Base-by-base conservation (phyloP, 2,113 vertebrate genomes). In the Hiodon tergisus region DNA sequence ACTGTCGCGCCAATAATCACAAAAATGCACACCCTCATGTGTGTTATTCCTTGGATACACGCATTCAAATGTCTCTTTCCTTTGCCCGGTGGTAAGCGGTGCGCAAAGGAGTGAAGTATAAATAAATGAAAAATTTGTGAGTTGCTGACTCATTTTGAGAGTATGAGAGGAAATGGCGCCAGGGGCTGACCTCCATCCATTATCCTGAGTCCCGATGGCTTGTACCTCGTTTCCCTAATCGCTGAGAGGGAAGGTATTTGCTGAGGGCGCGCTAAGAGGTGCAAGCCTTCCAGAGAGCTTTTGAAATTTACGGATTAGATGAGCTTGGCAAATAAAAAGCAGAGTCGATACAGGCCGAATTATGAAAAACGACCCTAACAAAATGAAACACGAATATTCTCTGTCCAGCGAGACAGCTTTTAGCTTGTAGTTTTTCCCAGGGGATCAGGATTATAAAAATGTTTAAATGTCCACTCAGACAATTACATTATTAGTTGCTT, bases 91-190 rank as follows among this genome's bases (percentile, higher is more conserved):
- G 31, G 31, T 31, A 31, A 31, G 31, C 31, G 31, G 31, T 31
- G 31, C 31, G 31, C 31, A 31, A 31, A 31, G 4, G 58, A 8
- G 4, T 14, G 3, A 59, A 14, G 58, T 9, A 59, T 59, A 59
- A 59, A 59, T 59, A 46, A 50, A 50, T 48, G 3, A 16, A 16
- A 52, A 52, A 6, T 4, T 59, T 0, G 47, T 11, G 14, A 69
- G n/a, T 53, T 69, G 67, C 67, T 69, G 67, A 69, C 67, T 69
- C 52, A 53, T 6, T 31, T 69, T 48, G 51, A 69, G 50, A 52
- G 48, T 17, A 67, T 67, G 63, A 67, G 17, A 47, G 63, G 31
- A 31, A 67, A 4, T 6, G 7, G 11, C 2, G 13, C 52, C 50
- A 16, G 50, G 8, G 67, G 50, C 11, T 69, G 67, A 69, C 67